These are phyloP conservation scores for Drepana falcataria DNA, from an alignment of 2,888 invertebrate species.

Conservation along the genomic window DNA sequence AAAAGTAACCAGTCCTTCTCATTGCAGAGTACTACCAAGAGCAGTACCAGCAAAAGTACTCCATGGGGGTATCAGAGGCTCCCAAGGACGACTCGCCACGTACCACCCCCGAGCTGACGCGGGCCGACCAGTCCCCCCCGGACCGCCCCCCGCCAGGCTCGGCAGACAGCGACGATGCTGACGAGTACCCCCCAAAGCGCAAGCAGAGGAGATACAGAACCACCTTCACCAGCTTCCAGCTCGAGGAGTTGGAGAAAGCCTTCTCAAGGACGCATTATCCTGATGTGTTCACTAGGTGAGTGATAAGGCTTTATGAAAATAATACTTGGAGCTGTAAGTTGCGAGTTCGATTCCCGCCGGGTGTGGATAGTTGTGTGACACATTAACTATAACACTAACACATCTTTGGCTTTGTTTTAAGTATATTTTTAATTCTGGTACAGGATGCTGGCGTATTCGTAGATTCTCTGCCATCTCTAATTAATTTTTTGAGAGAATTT, in stretches of 20 bases:
- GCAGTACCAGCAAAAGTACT: conserved; percentile 54
- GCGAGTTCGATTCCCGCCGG: too few relatives aligned
- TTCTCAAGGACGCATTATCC: conserved; percentile 98
- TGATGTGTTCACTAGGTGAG: conserved; percentile 96
- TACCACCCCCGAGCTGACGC: conserved; percentile 63
- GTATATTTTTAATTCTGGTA: too few relatives aligned
- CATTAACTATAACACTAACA: too few relatives aligned
- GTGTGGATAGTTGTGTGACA: too few relatives aligned
- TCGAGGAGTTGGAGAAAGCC: conserved; percentile 97
- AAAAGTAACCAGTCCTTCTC: conserved; percentile 1
- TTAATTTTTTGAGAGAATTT: too few relatives aligned
- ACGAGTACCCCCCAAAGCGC: conserved; percentile 91
- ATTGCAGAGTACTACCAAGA: conserved; percentile 67
- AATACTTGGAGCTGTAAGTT: too few relatives aligned
- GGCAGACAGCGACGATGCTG: conserved; percentile 82
- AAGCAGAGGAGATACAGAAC: conserved; percentile 95
- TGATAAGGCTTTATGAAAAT: neutral
- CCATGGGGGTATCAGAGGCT: conserved; percentile 62
- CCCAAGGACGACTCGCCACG: conserved; percentile 65
- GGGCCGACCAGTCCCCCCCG: conserved; percentile 62
- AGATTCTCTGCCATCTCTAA: too few relatives aligned
- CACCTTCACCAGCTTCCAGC: conserved; percentile 96
- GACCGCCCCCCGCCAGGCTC: conserved; percentile 78
- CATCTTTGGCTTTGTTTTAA: too few relatives aligned
- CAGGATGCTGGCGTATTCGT: too few relatives aligned